Conservation (phyloP, 1,140 invertebrate genomes). For the Listronotus oregonensis region DNA sequence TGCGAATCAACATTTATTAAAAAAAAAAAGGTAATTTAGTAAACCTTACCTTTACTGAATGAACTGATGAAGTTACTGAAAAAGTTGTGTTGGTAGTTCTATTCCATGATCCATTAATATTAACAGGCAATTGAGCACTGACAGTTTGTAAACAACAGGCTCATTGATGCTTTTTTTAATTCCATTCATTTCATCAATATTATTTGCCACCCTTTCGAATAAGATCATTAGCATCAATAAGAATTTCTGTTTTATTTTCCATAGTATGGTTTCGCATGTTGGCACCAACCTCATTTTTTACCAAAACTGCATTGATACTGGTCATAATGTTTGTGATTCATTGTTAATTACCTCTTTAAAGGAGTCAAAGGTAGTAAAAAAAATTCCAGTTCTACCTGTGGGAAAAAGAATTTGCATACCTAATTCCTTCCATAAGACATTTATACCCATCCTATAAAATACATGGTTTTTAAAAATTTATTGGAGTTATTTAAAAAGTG, state of each 20-base stretch:
- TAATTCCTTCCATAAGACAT: slow-evolving; percentile 67
- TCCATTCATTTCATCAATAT: slow-evolving; percentile 74
- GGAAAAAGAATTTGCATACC: slow-evolving; percentile 72
- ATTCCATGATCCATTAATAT: slow-evolving; percentile 54
- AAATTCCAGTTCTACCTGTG: slow-evolving; percentile 68
- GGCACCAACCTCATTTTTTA: slow-evolving; percentile 63
- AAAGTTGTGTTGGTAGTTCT: slow-evolving; percentile 53
- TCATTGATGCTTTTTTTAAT: slow-evolving; percentile 62
- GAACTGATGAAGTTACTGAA: slow-evolving; percentile 35
- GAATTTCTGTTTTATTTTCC: slow-evolving; percentile 75
- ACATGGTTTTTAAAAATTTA: background rate
- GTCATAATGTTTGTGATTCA: slow-evolving; percentile 50
- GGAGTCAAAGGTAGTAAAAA: slow-evolving; percentile 71
- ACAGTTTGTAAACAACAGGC: slow-evolving; percentile 59
- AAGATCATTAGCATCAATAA: slow-evolving; percentile 78
- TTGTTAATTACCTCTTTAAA: slow-evolving; percentile 67
- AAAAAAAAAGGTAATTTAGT: no score
- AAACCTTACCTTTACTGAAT: slow-evolving; percentile 19
- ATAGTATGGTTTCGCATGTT: slow-evolving; percentile 64
- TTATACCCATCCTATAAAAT: slow-evolving; percentile 62
- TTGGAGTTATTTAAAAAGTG: background rate
- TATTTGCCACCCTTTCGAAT: slow-evolving; percentile 77
- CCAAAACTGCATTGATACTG: slow-evolving; percentile 62
- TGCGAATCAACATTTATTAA: no score
- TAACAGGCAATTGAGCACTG: slow-evolving; percentile 47